phyloP scores from a whole-genome alignment of 2,797 vertebrate genomes.

The Xiphophorus birchmanni region DNA sequence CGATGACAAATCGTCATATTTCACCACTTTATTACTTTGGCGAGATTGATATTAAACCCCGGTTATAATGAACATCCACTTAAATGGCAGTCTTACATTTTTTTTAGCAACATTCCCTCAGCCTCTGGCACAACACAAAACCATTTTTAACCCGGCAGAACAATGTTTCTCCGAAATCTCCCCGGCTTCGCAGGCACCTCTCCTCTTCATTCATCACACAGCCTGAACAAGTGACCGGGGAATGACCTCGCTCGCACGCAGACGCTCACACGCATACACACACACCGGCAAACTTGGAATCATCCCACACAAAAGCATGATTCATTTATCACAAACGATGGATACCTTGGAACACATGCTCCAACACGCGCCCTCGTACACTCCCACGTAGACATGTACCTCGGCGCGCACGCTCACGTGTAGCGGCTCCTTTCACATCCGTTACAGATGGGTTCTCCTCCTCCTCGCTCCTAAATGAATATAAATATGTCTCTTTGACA shows the following conservation, averaged over 20 bases:
- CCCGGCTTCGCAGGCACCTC: slow-evolving; percentile 77
- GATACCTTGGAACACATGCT: slow-evolving; percentile 78
- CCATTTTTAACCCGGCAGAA: slow-evolving; percentile 77
- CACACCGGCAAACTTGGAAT: slow-evolving; percentile 65
- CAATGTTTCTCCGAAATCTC: slow-evolving; percentile 81
- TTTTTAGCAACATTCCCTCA: slow-evolving; percentile 54
- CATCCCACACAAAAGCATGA: slow-evolving; percentile 72
- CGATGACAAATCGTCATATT: slow-evolving; percentile 65
- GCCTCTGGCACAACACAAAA: slow-evolving; percentile 73
- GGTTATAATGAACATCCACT: slow-evolving; percentile 67
- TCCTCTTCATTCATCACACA: slow-evolving; percentile 81
- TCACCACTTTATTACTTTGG: slow-evolving; percentile 66
- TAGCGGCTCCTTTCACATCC: slow-evolving; percentile 79
- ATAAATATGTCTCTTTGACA: slow-evolving; percentile 83
- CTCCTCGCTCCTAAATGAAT: slow-evolving; percentile 81
- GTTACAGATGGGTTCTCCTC: slow-evolving; percentile 83
- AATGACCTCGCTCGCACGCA: slow-evolving; percentile 71
- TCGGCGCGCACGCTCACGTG: slow-evolving; percentile 52
- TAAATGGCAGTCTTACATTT: slow-evolving; percentile 47
- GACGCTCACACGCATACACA: slow-evolving; percentile 41
- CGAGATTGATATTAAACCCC: slow-evolving; percentile 56
- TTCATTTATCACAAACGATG: slow-evolving; percentile 79
- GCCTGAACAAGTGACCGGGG: slow-evolving; percentile 81
- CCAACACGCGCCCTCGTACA: slow-evolving; percentile 50
- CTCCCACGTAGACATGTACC: slow-evolving; percentile 45